These are phyloP conservation scores for Echinops telfairi DNA, from an alignment of 2,113 vertebrate genomes.

Conservation along the genomic window DNA sequence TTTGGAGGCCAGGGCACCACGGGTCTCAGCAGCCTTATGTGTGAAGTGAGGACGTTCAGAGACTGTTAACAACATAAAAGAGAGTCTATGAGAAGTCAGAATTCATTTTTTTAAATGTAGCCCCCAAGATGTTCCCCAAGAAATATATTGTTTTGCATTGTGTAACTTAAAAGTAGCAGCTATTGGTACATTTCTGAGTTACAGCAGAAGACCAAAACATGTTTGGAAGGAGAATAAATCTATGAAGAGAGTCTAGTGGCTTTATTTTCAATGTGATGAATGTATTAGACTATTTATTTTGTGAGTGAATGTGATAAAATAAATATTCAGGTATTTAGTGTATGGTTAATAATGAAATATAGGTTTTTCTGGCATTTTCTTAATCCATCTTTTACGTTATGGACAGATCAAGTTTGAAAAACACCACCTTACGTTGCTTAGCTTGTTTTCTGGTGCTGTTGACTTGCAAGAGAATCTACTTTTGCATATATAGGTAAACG, in stretches of 20 bases:
- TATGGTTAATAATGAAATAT: conserved; percentile 85
- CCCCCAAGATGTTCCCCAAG: conserved; percentile 86
- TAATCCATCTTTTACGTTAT: conserved; percentile 84
- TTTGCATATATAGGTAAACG: conserved; percentile 85
- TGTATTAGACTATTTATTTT: conserved; percentile 89
- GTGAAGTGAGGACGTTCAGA: conserved; percentile 85
- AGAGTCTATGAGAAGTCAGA: conserved; percentile 84
- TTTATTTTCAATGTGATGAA: conserved; percentile 87
- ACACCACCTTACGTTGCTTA: conserved; percentile 80
- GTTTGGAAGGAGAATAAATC: conserved; percentile 88
- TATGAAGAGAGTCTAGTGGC: conserved; percentile 85
- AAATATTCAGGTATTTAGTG: conserved; percentile 84
- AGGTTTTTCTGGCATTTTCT: conserved; percentile 83
- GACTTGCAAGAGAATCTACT: conserved; percentile 84
- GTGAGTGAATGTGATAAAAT: conserved; percentile 86
- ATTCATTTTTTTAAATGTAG: conserved; percentile 88
- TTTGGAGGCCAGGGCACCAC: conserved; percentile 86
- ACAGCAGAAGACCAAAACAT: conserved; percentile 88
- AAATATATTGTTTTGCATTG: conserved; percentile 86
- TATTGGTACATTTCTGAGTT: conserved; percentile 85
- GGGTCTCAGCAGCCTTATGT: conserved; percentile 86
- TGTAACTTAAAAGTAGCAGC: conserved; percentile 87
- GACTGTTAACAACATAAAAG: conserved; percentile 66
- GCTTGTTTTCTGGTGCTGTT: conserved; percentile 87
- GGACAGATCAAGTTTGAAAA: conserved; percentile 85